These are phyloP conservation scores for Scaptomyza polygonia DNA, from an alignment of 2,888 invertebrate genomes.

Conservation along the genomic window DNA sequence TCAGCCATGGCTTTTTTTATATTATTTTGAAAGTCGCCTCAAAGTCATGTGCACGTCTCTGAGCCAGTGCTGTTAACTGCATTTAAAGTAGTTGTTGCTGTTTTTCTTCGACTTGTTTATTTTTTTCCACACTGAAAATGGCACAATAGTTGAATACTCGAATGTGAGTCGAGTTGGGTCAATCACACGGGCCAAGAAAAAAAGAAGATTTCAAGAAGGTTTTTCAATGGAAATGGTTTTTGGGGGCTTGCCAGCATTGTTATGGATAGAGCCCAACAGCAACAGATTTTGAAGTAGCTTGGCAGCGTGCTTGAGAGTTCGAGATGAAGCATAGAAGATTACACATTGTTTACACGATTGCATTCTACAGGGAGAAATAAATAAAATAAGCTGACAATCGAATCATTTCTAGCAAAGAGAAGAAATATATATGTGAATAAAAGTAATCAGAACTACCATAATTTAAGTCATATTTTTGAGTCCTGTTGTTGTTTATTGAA, in stretches of 20 bases:
- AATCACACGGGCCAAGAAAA: slow-evolving; percentile 55
- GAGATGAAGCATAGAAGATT: slow-evolving; percentile 33
- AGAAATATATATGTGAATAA: neutral
- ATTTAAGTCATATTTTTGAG: neutral
- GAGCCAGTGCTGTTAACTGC: slow-evolving; percentile 59
- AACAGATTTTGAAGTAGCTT: slow-evolving; percentile 30
- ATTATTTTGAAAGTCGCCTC: slow-evolving; percentile 69
- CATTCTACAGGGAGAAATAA: slow-evolving; percentile 33
- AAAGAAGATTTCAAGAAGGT: neutral
- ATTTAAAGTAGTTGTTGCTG: slow-evolving; percentile 69
- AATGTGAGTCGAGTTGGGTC: slow-evolving; percentile 56
- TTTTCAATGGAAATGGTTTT: slow-evolving; percentile 20
- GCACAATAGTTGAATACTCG: slow-evolving; percentile 40
- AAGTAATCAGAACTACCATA: neutral
- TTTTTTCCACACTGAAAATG: slow-evolving; percentile 34
- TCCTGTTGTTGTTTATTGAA: neutral
- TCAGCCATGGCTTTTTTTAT: slow-evolving; percentile 16
- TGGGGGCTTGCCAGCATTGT: slow-evolving; percentile 31
- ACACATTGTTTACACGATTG: slow-evolving; percentile 37
- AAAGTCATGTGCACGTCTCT: slow-evolving; percentile 71
- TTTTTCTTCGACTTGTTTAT: slow-evolving; percentile 10
- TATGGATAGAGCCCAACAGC: slow-evolving; percentile 23
- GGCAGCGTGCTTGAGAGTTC: slow-evolving; percentile 26
- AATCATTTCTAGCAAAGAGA: slow-evolving; percentile 12
- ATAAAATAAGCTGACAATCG: slow-evolving; percentile 37